These are phyloP conservation scores for Pao palembangensis DNA, from an alignment of 2,113 vertebrate genomes.

Conservation along the genomic window DNA sequence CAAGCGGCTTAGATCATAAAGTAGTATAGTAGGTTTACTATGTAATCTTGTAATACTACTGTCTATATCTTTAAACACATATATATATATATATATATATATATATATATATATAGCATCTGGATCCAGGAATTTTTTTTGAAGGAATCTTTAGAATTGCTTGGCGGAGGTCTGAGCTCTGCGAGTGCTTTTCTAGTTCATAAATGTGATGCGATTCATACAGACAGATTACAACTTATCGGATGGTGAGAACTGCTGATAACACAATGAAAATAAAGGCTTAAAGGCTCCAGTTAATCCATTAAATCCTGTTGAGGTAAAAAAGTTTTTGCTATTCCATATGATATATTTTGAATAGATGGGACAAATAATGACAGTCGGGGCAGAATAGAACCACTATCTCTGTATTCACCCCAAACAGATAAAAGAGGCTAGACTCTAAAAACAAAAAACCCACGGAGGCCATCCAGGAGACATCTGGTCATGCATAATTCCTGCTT, in stretches of 20 bases:
- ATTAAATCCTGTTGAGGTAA: slow-evolving; percentile 9
- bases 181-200: neutral
- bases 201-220: slow-evolving; percentile 5
- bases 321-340: slow-evolving; percentile 4
- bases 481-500: slow-evolving; percentile 72
- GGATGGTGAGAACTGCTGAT: slow-evolving; percentile 19
- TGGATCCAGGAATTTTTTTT: too few species aligned
- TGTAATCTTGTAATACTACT: too few species aligned
- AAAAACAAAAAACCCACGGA: slow-evolving; percentile 25
- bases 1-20: too few species aligned
- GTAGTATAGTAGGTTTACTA: too few species aligned
- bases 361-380: slow-evolving; percentile 33
- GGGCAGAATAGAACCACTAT: slow-evolving; percentile 13
- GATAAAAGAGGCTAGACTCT: slow-evolving; percentile 39
- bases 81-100: too few species aligned
- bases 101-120: too few species aligned
- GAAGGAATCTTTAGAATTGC: too few species aligned
- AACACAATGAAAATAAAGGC: neutral
- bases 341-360: slow-evolving; percentile 36
- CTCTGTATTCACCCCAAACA: slow-evolving; percentile 32
- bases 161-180: too few species aligned
- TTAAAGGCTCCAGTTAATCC: slow-evolving; percentile 4
- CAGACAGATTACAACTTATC: slow-evolving; percentile 9
- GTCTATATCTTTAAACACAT: too few species aligned
- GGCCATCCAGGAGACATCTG: slow-evolving; percentile 64